Evolutionary conservation across 2,888 invertebrate genomes (phyloP).

Genomic region (Lasioglossum lativentre): DNA sequence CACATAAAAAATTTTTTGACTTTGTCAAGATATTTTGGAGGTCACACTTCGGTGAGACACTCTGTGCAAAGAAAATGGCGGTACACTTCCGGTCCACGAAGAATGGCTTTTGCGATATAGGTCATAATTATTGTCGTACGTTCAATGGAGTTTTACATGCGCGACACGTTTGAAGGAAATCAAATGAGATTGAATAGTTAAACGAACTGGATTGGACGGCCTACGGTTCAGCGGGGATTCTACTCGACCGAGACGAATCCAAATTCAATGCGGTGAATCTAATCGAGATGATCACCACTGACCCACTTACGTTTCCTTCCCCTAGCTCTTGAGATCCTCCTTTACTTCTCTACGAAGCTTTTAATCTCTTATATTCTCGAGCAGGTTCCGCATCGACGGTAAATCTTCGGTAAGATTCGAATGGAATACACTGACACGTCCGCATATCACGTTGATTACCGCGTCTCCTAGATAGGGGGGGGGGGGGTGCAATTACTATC

Average conservation of each 20-base stretch:
- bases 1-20: no score
- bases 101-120: slow-evolving; percentile 20
- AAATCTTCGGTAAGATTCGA: not conserved
- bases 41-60: not conserved
- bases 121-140: slow-evolving; percentile 47
- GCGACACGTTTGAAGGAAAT: slow-evolving; percentile 62
- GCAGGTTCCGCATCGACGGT: not conserved
- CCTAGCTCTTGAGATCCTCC: not conserved
- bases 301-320: slow-evolving; percentile 63
- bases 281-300: slow-evolving; percentile 75
- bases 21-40: no score
- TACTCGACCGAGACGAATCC: slow-evolving; percentile 62
- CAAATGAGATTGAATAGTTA: slow-evolving; percentile 61
- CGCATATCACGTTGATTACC: not conserved
- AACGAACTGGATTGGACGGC: slow-evolving; percentile 36
- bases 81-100: slow-evolving; percentile 17
- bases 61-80: slow-evolving; percentile 23
- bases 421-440: not conserved
- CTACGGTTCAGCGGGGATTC: slow-evolving; percentile 56
- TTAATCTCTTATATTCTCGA: slow-evolving; percentile 30
- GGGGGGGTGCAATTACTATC: no score
- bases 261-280: slow-evolving; percentile 72
- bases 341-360: not conserved
- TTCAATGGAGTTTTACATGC: slow-evolving; percentile 48
- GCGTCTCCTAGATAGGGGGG: not conserved